These are phyloP conservation scores for Ctenomys sociabilis DNA, from an alignment of 2,113 vertebrate species.

Conservation along the genomic window DNA sequence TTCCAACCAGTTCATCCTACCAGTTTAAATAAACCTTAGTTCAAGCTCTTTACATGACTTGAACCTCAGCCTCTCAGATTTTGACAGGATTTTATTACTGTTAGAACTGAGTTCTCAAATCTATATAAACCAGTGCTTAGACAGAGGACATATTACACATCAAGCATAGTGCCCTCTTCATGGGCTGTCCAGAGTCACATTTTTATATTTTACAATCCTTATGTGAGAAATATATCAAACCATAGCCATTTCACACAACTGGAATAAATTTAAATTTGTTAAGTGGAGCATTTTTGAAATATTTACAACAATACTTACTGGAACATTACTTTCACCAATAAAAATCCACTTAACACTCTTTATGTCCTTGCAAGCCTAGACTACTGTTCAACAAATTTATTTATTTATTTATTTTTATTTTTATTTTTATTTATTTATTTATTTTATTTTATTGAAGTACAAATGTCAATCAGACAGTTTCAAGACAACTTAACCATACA, in stretches of 20 bases:
- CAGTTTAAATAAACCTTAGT: neutral
- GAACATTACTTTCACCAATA: neutral
- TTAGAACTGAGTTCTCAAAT: neutral
- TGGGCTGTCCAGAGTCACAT: neutral
- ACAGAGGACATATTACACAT: neutral
- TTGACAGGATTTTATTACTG: neutral
- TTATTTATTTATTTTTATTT: too few species aligned
- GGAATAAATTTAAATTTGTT: neutral
- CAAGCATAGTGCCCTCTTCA: fast-evolving
- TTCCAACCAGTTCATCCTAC: neutral
- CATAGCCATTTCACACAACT: neutral
- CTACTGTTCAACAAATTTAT: neutral
- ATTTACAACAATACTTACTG: neutral
- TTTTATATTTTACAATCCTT: neutral
- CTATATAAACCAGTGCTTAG: neutral
- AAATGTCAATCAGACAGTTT: too few species aligned
- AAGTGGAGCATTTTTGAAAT: neutral
- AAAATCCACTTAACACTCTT: neutral
- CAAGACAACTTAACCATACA: too few species aligned
- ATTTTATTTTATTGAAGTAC: too few species aligned
- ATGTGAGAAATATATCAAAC: neutral
- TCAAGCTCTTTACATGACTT: neutral
- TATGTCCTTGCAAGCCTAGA: neutral
- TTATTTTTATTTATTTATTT: too few species aligned
- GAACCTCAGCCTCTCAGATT: neutral